Base-by-base conservation (phyloP, 2,888 invertebrate genomes). In the Campoletis raptor region DNA sequence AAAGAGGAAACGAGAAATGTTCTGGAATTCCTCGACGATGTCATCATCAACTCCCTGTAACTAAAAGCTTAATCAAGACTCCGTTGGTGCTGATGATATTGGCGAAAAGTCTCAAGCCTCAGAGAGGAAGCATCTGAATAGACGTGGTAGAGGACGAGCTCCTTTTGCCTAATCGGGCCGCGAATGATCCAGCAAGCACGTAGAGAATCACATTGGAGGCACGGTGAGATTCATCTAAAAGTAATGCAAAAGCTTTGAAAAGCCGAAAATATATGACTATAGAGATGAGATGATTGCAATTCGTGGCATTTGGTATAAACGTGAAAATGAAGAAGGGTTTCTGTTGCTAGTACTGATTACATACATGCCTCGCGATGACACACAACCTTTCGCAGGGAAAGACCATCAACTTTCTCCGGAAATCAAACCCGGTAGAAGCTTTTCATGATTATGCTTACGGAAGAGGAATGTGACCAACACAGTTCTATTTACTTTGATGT, bases 1-100 rank as follows among this genome's bases (percentile, higher is more conserved):
- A 74, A 42, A 73, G 37, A 57, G 85, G 69, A 40, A 70, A 74
- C 21, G 76, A 74, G 76, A 79, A 85, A 66, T 77, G 70, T 42
- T 57, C 70, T 42, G 57, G 78, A 30, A 72, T 73, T 78, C 64
- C 85, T 30, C 70, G 21, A 79, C 89, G 88, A 90, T 90, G 91
- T 91, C 90, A 89, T 92, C 91, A 91, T 91, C 90, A 54, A 52
- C 69, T 42, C 78, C 57, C 40, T 82, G 82, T 88, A 86, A 87
- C 88, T 89, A 88, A 86, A 89, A 91, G 91, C 90, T 92, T 92
- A 92, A 93, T 93, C 92, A 92, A 87, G 84, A 66, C 72, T 69
- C 80, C 80, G 77, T 67, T 66, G 61, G 82, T 40, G 91, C 85
- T 88, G 85, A 85, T 86, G 88, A 85, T 87, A 85, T 89, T 89